Evolutionary conservation across 2,113 vertebrate genomes (phyloP), one percentile per base, ranked within the genome.

Genomic region (Chroicocephalus ridibundus): DNA sequence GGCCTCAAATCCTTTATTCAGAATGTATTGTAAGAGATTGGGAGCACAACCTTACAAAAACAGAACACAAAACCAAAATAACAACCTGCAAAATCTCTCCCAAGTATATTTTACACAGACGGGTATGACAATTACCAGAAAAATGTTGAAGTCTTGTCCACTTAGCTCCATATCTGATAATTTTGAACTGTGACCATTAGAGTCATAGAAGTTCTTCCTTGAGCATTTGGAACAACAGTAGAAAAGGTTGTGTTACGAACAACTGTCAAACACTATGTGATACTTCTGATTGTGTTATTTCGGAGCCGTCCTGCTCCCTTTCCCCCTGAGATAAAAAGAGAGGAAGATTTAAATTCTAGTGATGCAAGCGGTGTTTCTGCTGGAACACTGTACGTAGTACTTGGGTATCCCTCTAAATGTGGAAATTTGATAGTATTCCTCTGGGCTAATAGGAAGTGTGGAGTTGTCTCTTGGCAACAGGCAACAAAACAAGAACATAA

Each of bases 291-390:
- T 20, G 31, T 77, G 32, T 38, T 36, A 57, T 20, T 57, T 58
- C 0, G 0, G 51, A 51, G 5, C 34, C 64, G 4, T 25, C 26
- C 36, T 1, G 3, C 18, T 76, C 26, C 21, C 15, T 11, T 54
- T 40, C 18, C 14, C 4, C 22, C 18, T 11, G 15, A 40, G 27
- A 60, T 51, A 70, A 61, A 61, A 75, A 60, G 17, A 46, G 22
- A 36, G 17, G 21, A 72, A n/a, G n/a, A 55, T 72, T 55, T 31
- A 31, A 70, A 36, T 46, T 55, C 62, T 62, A 57, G 11, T 44
- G 46, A 38, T 26, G 54, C 32, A 51, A 64, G 27, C 31, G 15
- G 5, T 34, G 54, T 74, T 88, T 88, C 26, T 66, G 21, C 55
- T 74, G 52, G 51, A 84, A 8, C 46, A 42, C 19, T 20, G 51